Conservation (phyloP, 2,113 vertebrate genomes). For the Hydropotes inermis region DNA sequence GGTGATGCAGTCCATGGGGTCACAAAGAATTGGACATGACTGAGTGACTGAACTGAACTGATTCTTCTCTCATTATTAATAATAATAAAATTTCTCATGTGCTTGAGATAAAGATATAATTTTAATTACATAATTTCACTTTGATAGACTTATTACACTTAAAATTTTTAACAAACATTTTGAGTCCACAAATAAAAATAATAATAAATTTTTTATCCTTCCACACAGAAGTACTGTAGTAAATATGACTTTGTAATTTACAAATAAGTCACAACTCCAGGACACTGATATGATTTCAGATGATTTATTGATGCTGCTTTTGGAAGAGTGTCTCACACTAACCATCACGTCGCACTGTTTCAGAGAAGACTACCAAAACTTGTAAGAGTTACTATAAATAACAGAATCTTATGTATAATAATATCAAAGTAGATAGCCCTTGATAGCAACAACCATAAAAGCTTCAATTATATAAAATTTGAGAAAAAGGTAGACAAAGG, state of each 20-base stretch:
- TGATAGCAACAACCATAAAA: not conserved
- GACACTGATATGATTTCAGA: not conserved
- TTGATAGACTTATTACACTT: not conserved
- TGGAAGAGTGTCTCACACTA: not conserved
- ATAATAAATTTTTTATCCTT: not conserved
- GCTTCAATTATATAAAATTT: not conserved
- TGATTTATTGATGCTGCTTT: not conserved
- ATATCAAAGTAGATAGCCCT: not conserved
- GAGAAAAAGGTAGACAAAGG: not conserved
- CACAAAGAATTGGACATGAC: not conserved
- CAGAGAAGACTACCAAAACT: not conserved
- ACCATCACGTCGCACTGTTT: not conserved
- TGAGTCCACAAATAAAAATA: not conserved
- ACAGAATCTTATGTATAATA: not conserved
- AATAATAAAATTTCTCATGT: not conserved
- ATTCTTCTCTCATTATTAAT: not conserved
- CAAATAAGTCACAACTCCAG: not conserved
- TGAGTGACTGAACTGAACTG: not conserved
- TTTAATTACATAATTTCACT: not conserved
- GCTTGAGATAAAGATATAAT: not conserved
- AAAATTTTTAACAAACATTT: not conserved
- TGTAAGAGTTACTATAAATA: not conserved
- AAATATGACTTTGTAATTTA: not conserved
- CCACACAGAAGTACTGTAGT: not conserved
- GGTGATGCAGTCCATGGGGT: not conserved